Percentiles rank a stretch among this genome's conserved stretches.
Conservation (phyloP, 1,140 invertebrate species). For the Drosophila funebris region DNA sequence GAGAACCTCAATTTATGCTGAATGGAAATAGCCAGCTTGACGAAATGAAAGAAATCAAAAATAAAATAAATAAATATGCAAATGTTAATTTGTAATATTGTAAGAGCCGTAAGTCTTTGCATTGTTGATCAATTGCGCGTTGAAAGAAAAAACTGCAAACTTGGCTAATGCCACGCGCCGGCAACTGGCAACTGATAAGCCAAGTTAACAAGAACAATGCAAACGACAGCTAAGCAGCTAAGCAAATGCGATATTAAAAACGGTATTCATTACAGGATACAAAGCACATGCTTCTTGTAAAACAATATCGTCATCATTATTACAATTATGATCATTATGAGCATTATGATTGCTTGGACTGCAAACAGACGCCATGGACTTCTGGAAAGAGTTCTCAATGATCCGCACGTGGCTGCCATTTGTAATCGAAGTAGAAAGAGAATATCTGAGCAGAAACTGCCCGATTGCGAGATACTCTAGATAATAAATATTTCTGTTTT, state of each 20-base stretch:
- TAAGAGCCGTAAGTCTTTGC: conserved; percentile 3
- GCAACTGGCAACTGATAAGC: conserved; percentile 39
- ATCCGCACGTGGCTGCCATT: conserved; percentile 14
- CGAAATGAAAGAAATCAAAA: not conserved
- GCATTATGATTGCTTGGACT: not conserved
- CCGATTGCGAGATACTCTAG: not conserved
- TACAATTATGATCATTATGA: not conserved
- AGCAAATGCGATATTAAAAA: conserved; percentile 3
- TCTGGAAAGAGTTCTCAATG: not conserved
- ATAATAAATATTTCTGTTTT: too few relatives aligned
- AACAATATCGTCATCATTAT: not conserved
- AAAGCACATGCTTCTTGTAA: not conserved
- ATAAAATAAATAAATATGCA: conserved; percentile 2
- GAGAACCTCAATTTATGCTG: conserved; percentile 38
- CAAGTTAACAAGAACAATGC: conserved; percentile 2
- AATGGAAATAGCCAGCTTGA: conserved; percentile 25
- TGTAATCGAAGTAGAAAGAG: not conserved
- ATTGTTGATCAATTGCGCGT: conserved; percentile 15
- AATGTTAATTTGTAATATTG: conserved; percentile 12
- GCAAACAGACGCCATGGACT: not conserved
- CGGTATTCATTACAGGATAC: not conserved
- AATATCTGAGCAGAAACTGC: not conserved
- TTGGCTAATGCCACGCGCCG: conserved; percentile 61
- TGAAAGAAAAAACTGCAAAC: conserved; percentile 41
- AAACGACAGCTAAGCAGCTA: conserved; percentile 7